Evolutionary conservation across 2,888 invertebrate genomes (phyloP).

Genomic region (Thymelicus sylvestris): DNA sequence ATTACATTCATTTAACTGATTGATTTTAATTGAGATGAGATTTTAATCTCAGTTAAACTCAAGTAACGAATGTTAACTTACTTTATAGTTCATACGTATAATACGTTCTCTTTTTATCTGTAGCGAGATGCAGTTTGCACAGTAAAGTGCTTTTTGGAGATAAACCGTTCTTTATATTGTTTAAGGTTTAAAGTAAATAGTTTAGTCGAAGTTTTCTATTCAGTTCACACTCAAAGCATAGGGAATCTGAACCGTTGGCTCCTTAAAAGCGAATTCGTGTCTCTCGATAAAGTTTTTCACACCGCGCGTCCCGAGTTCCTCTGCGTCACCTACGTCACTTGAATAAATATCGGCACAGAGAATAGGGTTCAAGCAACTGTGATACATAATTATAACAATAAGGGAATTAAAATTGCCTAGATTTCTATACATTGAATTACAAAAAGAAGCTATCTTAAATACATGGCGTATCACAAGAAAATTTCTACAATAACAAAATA

Average conservation of each 20-base stretch:
- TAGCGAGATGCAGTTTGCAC: conserved; percentile 9
- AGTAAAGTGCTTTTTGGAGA: conserved; percentile 32
- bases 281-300: conserved; percentile 60
- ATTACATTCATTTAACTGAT: too few species aligned
- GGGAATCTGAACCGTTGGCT: conserved; percentile 45
- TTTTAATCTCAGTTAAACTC: too few species aligned
- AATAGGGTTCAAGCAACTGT: conserved; percentile 5
- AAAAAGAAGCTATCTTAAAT: too few species aligned
- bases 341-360: conserved; percentile 16
- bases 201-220: conserved; percentile 45
- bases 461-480: too few species aligned
- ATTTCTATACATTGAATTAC: too few species aligned
- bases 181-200: conserved; percentile 55
- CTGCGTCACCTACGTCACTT: conserved; percentile 39
- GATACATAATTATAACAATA: not conserved
- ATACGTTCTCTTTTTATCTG: not conserved
- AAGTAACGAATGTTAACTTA: too few species aligned
- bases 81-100: not conserved
- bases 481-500: too few species aligned
- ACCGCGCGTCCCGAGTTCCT: conserved; percentile 40
- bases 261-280: conserved; percentile 74
- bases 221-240: conserved; percentile 42
- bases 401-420: too few species aligned
- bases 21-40: too few species aligned
- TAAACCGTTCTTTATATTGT: conserved; percentile 42